A percentile compares a stretch with the other conserved stretches of the same genome.
Conservation (phyloP, 2,888 invertebrate genomes). For the Saturnia pavonia region DNA sequence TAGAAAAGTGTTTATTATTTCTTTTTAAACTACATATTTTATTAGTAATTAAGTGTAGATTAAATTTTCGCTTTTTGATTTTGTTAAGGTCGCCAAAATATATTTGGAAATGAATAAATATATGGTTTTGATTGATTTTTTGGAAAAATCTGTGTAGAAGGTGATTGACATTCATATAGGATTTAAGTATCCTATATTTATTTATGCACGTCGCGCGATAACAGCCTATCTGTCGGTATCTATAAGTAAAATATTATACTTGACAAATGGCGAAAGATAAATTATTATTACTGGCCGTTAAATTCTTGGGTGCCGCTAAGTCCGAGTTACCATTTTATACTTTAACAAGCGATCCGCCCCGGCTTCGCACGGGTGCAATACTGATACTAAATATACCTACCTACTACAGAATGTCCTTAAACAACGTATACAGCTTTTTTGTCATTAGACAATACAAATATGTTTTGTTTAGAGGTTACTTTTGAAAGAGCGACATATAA, state of each 20-base stretch:
- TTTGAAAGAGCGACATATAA: too few relatives aligned
- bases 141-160: not conserved
- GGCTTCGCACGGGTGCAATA: too few relatives aligned
- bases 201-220: not conserved
- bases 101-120: not conserved
- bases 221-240: not conserved
- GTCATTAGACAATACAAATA: too few relatives aligned
- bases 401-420: too few relatives aligned
- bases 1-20: too few relatives aligned
- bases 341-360: too few relatives aligned
- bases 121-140: not conserved
- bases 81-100: not conserved
- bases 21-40: too few relatives aligned
- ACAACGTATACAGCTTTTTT: too few relatives aligned
- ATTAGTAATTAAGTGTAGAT: too few relatives aligned
- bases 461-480: too few relatives aligned
- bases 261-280: not conserved
- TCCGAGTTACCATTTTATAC: not conserved
- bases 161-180: not conserved
- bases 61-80: not conserved
- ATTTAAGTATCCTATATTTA: not conserved
- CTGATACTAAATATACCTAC: too few relatives aligned
- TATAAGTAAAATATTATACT: not conserved
- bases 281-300: not conserved
- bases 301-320: not conserved